A percentile compares a stretch with the other conserved stretches of the same genome.
These are phyloP conservation scores for Xanthorhoe spadicearia DNA, from an alignment of 2,888 invertebrate species.

Conservation along the genomic window DNA sequence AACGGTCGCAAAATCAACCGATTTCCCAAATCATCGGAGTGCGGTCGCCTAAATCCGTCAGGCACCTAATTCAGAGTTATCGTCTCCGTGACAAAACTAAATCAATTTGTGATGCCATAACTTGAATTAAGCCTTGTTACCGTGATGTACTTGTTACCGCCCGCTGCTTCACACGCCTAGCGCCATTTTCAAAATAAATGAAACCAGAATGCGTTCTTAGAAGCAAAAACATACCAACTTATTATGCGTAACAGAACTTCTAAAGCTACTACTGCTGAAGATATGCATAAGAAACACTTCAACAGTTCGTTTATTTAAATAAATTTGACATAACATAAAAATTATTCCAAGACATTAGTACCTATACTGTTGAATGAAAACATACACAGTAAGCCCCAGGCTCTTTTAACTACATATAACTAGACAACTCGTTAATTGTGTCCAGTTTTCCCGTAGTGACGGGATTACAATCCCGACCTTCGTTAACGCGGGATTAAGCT, in stretches of 20 bases:
- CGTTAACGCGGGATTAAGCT: slow-evolving; percentile 71
- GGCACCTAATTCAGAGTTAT: slow-evolving; percentile 37
- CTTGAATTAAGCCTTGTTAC: slow-evolving; percentile 12
- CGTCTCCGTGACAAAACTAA: slow-evolving; percentile 29
- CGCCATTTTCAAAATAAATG: no score
- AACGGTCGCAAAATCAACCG: slow-evolving; percentile 35
- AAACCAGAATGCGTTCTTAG: no score
- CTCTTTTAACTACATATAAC: slow-evolving; percentile 27
- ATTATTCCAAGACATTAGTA: neutral
- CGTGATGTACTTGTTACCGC: no score
- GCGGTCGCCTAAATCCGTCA: slow-evolving; percentile 38
- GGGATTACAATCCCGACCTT: slow-evolving; percentile 65
- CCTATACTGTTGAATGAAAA: neutral
- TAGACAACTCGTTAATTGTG: slow-evolving; percentile 66
- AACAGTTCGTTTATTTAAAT: no score
- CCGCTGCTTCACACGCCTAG: no score
- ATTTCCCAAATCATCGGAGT: slow-evolving; percentile 41
- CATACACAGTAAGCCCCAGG: slow-evolving; percentile 22
- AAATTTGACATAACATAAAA: no score
- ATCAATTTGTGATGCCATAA: slow-evolving; percentile 30
- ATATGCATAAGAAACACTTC: no score
- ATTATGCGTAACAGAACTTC: no score
- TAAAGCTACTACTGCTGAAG: no score
- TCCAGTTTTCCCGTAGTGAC: slow-evolving; percentile 52
- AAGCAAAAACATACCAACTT: no score